Percentiles rank a stretch among this genome's conserved stretches.
These are phyloP conservation scores for Clavelina lepadiformis DNA, from an alignment of 23 tunicate genomes.

Conservation along the genomic window DNA sequence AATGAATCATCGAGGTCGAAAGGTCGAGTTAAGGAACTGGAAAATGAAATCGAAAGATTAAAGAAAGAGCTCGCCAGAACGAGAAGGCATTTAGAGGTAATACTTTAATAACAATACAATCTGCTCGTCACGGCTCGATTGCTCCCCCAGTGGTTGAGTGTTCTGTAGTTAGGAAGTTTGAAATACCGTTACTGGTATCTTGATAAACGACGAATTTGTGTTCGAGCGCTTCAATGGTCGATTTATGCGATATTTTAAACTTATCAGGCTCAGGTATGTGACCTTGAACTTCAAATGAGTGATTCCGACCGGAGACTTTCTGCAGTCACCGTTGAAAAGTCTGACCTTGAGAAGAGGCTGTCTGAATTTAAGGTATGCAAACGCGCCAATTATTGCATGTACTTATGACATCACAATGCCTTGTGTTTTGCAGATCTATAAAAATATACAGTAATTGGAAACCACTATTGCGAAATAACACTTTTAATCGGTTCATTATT, in stretches of 20 bases:
- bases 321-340: conserved; percentile 39
- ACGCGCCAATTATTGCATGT: no score
- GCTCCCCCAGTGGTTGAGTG: no score
- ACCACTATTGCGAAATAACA: no score
- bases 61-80: conserved; percentile 51
- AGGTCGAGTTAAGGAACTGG: conserved; percentile 44
- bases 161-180: no score
- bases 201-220: no score
- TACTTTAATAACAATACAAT: no score
- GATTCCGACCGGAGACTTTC: conserved; percentile 46
- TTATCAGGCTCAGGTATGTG: conserved; percentile 59
- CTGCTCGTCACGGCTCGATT: no score
- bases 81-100: conserved; percentile 52
- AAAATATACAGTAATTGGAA: no score
- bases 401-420: no score
- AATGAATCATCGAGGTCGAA: conserved; percentile 28
- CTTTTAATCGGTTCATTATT: no score
- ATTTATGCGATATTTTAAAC: not conserved
- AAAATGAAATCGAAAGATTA: conserved; percentile 47
- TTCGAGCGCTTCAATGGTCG: not conserved
- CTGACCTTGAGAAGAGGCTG: conserved; percentile 39
- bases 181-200: no score
- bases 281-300: conserved; percentile 50
- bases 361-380: conserved; percentile 65
- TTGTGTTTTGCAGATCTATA: no score